Evolutionary conservation across 1,140 invertebrate species (phyloP).

Genomic region (Lithobius niger): DNA sequence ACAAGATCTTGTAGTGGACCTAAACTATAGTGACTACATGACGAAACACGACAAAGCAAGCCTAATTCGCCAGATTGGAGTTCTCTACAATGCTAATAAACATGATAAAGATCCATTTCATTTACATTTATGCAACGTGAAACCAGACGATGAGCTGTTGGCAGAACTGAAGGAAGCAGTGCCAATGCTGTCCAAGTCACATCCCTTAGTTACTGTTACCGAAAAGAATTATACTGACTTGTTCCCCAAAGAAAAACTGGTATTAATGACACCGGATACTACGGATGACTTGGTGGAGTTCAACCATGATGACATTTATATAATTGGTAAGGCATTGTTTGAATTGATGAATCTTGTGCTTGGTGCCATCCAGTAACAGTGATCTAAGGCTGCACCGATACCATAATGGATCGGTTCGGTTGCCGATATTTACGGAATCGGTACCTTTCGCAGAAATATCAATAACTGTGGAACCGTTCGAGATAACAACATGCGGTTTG

Average conservation of each 20-base stretch:
- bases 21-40: neutral
- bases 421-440: too few relatives aligned
- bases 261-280: conserved; percentile 76
- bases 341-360: too few relatives aligned
- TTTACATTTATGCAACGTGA: neutral
- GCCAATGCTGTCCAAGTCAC: neutral
- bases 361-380: too few relatives aligned
- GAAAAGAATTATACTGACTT: conserved; percentile 61
- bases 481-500: too few relatives aligned
- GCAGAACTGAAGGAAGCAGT: neutral
- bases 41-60: neutral
- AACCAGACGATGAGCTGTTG: neutral
- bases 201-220: conserved; percentile 32
- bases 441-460: too few relatives aligned
- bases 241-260: conserved; percentile 62
- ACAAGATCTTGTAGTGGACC: neutral
- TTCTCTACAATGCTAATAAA: neutral
- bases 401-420: too few relatives aligned
- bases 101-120: neutral
- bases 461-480: too few relatives aligned
- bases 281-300: conserved; percentile 47
- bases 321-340: conserved; percentile 9
- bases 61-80: neutral
- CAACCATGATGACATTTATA: conserved; percentile 36
- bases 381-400: too few relatives aligned